phyloP scores from a whole-genome alignment of 2,113 vertebrate genomes.

The Ahaetulla prasina region DNA sequence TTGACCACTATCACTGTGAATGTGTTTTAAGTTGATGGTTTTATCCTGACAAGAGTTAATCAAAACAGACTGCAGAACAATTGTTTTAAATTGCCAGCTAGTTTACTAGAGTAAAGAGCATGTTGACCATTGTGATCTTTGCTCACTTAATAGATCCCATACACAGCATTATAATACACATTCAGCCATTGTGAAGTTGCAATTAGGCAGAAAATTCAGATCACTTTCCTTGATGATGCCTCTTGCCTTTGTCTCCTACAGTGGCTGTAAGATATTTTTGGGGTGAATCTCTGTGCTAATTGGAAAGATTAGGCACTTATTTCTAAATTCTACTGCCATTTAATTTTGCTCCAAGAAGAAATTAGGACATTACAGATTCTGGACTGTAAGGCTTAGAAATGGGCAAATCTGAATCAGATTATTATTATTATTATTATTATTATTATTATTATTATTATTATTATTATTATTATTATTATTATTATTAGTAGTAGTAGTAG shows the following conservation, averaged over 20 bases:
- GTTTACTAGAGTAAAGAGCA: neutral
- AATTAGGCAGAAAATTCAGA: neutral
- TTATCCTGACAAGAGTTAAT: neutral
- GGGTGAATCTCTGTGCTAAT: neutral
- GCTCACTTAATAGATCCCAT: neutral
- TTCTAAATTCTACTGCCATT: neutral
- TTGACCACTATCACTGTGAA: neutral
- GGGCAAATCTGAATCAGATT: neutral
- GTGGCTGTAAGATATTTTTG: neutral
- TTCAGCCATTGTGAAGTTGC: neutral
- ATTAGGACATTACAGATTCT: neutral
- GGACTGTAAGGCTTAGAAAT: neutral
- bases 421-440: neutral
- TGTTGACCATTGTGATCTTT: neutral
- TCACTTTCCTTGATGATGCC: neutral
- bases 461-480: too few relatives aligned
- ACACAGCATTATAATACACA: neutral
- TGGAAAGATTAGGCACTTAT: neutral
- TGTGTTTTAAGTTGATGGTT: neutral
- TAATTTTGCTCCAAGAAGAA: neutral
- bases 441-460: too few relatives aligned
- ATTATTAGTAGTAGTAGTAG: too few relatives aligned
- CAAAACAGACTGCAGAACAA: neutral
- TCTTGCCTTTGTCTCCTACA: neutral
- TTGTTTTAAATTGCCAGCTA: neutral